These are phyloP conservation scores for Plagiodera versicolora DNA, from an alignment of 2,888 invertebrate genomes.

Conservation along the genomic window DNA sequence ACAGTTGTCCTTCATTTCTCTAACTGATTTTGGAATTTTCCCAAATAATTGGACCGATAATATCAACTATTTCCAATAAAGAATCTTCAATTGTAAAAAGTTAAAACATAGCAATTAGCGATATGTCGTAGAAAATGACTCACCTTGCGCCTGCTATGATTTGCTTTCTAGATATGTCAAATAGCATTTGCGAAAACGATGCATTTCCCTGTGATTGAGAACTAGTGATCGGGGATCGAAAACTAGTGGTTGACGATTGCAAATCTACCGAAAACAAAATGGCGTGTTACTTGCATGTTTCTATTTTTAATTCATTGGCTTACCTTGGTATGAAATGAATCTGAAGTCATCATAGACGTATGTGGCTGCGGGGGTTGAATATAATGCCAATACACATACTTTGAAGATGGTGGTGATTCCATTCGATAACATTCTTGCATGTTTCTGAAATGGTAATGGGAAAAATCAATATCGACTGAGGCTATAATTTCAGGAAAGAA, in stretches of 20 bases:
- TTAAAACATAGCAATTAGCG: too few species aligned
- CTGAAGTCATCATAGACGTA: slow-evolving; percentile 39
- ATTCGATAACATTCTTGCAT: slow-evolving; percentile 39
- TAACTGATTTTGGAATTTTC: too few species aligned
- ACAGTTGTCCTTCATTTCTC: too few species aligned
- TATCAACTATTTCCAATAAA: too few species aligned
- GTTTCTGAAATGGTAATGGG: slow-evolving; percentile 35
- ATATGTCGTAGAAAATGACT: too few species aligned
- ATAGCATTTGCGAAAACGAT: slow-evolving; percentile 80
- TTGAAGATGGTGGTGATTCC: slow-evolving; percentile 21
- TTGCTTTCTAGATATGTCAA: slow-evolving; percentile 85
- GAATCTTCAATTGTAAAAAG: too few species aligned
- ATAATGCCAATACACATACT: slow-evolving; percentile 27
- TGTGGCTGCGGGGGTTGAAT: slow-evolving; percentile 21
- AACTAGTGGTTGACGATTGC: slow-evolving; percentile 66
- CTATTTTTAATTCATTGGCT: slow-evolving; percentile 13
- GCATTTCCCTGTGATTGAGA: slow-evolving; percentile 75
- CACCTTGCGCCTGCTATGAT: slow-evolving; percentile 88
- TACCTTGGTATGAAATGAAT: slow-evolving; percentile 45
- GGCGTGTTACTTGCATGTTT: too few species aligned
- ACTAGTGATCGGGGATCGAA: slow-evolving; percentile 66
- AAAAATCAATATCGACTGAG: background rate
- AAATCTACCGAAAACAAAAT: slow-evolving; percentile 61
- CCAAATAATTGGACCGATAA: too few species aligned
- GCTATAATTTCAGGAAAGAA: too few species aligned